Conservation (phyloP, 2,113 vertebrate species). For the Myodes glareolus region DNA sequence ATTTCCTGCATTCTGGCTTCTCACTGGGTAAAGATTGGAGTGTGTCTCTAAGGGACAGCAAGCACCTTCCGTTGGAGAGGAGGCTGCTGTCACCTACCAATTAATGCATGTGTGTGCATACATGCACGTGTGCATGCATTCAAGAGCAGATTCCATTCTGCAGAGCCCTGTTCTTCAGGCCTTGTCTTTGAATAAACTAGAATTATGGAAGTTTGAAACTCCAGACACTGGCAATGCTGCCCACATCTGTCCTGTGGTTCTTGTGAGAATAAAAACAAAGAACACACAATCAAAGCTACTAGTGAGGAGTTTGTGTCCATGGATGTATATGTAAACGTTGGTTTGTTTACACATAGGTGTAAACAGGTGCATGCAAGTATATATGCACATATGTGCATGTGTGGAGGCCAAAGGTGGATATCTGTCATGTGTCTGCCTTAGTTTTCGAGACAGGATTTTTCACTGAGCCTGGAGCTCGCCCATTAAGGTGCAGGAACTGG, state of each 20-base stretch:
- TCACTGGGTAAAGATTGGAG: not conserved
- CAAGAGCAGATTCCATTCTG: not conserved
- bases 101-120: not conserved
- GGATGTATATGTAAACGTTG: not conserved
- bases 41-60: not conserved
- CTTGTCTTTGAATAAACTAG: not conserved
- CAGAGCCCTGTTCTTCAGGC: not conserved
- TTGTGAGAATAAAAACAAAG: not conserved
- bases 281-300: not conserved
- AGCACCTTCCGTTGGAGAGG: not conserved
- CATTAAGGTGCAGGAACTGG: not conserved
- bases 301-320: not conserved
- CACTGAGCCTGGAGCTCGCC: not conserved
- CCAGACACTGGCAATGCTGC: not conserved
- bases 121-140: not conserved
- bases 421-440: not conserved
- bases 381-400: not conserved
- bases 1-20: not conserved
- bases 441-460: not conserved
- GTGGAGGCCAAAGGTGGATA: not conserved
- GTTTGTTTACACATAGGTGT: not conserved
- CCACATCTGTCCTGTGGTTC: not conserved
- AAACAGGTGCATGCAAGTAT: not conserved
- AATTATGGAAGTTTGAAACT: not conserved
- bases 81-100: not conserved